Evolutionary conservation across 92 coral and sea anemone species (phyloP).

Genomic region (Nematostella vectensis): DNA sequence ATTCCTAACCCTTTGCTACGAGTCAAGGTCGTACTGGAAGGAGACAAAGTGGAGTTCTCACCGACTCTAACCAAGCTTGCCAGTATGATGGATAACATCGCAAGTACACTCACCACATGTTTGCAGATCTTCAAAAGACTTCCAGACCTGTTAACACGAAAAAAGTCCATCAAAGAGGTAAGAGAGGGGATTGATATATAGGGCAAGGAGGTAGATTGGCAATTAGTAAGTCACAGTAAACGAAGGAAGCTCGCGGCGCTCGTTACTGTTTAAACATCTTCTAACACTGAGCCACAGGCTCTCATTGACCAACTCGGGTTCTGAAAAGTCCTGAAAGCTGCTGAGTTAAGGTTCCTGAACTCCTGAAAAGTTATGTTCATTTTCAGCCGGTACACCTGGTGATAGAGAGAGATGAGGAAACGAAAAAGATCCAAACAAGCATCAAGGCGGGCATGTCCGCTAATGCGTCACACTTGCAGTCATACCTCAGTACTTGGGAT

Average conservation of each 20-base stretch:
- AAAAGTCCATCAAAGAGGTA: slow-evolving; percentile 83
- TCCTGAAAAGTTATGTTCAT: too few species aligned
- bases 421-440: slow-evolving; percentile 84
- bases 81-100: slow-evolving; percentile 94
- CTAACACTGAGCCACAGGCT: slow-evolving; percentile 1
- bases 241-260: neutral
- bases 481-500: slow-evolving; percentile 98
- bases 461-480: slow-evolving; percentile 89
- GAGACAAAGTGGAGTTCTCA: slow-evolving; percentile 97
- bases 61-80: slow-evolving; percentile 94
- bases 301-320: too few species aligned
- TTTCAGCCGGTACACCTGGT: slow-evolving; percentile 76
- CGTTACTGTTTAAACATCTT: neutral
- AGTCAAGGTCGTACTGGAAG: slow-evolving; percentile 96
- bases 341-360: too few species aligned
- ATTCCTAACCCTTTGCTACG: slow-evolving; percentile 90
- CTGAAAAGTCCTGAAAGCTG: too few species aligned
- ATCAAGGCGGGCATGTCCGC: slow-evolving; percentile 96
- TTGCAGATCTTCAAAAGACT: slow-evolving; percentile 81
- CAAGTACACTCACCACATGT: slow-evolving; percentile 80
- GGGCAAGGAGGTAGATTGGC: too few species aligned
- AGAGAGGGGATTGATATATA: neutral
- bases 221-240: neutral
- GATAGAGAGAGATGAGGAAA: slow-evolving; percentile 91
- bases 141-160: slow-evolving; percentile 82